These are phyloP conservation scores for Phytoseiulus persimilis DNA, from an alignment of 2,888 invertebrate genomes.

Conservation along the genomic window DNA sequence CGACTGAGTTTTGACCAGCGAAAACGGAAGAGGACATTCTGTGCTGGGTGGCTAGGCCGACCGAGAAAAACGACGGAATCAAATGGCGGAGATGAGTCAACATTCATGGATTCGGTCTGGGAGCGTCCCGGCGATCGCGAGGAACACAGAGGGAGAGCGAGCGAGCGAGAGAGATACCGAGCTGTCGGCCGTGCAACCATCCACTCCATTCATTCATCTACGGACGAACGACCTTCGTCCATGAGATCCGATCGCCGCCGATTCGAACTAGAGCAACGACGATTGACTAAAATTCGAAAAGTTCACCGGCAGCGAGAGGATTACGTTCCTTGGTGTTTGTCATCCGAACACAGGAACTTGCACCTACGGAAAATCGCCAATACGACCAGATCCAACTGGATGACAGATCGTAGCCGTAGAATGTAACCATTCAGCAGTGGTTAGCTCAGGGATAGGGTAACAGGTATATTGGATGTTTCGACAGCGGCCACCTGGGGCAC, in stretches of 20 bases:
- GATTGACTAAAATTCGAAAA: not conserved
- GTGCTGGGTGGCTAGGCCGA: no score
- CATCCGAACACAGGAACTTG: not conserved
- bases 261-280: not conserved
- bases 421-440: not conserved
- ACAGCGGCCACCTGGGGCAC: not conserved
- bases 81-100: not conserved
- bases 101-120: not conserved
- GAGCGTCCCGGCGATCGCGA: not conserved
- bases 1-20: no score
- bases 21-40: no score
- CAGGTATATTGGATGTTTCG: not conserved
- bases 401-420: not conserved
- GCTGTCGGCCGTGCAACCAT: not conserved
- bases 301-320: not conserved
- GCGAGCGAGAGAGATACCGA: not conserved
- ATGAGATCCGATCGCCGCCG: slow-evolving; percentile 5
- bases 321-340: not conserved
- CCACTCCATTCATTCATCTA: not conserved
- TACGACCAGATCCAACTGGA: not conserved
- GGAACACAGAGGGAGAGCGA: not conserved
- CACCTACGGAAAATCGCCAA: not conserved
- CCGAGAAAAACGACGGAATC: no score
- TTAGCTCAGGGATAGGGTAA: not conserved
- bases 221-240: not conserved